Base-by-base conservation (phyloP, 2,888 invertebrate genomes). In the Thymelicus sylvestris region DNA sequence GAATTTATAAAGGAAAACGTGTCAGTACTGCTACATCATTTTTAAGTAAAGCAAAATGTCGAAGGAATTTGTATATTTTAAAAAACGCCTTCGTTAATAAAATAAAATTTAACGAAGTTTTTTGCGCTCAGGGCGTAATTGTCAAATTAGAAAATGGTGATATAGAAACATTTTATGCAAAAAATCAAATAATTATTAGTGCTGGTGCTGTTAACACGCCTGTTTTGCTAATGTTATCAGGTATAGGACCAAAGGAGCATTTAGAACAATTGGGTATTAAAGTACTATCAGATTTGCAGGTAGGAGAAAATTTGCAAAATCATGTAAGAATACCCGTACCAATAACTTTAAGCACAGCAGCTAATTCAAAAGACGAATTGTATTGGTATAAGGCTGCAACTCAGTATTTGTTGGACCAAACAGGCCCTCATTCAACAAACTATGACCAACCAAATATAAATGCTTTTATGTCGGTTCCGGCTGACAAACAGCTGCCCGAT, bases 21-120 rank as follows among this genome's bases (percentile, higher is more conserved):
- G 95, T 95, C 12, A 95, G 95, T 78, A 94, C 95, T 12, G 93
- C 94, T 0, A 95, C 94, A 65, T 94, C 95, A 4, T 95, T 92
- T 72, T 75, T 93, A 6, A 89, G 83, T 72, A 83, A 87, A 39
- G 80, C 85, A 2, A 80, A 79, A 67, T 79, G 87, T 67, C 83
- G 91, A 10, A 77, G 81, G 19, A 93, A 93, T 78, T 82, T 93
- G 41, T 86, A 80, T 69, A 80, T 93, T 13, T 78, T 91, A 57
- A 93, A 92, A 74, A 80, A 88, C 41, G 76, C 90, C 0, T 87
- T 83, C 72, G 90, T 79, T 1, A 80, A 79, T 41, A 78, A 82
- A 71, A 71, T 79, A 19, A 55, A 76, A 57, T 74, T 79, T 66
- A 74, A 81, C 62, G 74, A 81, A 52, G 79, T 76, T 12, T 80